Percentiles rank a stretch among this genome's conserved stretches.
phyloP scores from a whole-genome alignment of 1,140 invertebrate genomes.

The Bactericera cockerelli region DNA sequence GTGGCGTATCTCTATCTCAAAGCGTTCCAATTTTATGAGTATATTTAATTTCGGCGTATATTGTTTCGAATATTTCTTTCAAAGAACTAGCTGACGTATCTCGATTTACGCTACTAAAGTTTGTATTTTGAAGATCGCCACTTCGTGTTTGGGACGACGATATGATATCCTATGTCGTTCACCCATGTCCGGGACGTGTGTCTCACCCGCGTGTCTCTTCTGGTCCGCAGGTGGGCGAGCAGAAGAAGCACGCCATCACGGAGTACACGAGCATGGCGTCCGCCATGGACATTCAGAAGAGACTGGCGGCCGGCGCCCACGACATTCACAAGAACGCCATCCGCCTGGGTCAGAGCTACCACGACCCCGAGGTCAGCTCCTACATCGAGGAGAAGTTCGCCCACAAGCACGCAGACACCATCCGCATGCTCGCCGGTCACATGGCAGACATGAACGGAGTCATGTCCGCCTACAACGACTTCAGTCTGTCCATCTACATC shows the following conservation, averaged over 20 bases:
- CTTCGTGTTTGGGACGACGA: no score
- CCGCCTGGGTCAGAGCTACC: constrained; percentile 30
- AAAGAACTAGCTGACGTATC: no score
- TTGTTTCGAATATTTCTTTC: no score
- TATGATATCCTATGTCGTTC: no score
- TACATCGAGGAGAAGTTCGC: constrained; percentile 60
- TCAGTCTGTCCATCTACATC: constrained; percentile 46
- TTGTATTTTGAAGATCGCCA: no score
- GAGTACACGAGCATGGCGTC: constrained; percentile 41
- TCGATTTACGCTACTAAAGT: no score
- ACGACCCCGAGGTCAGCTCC: constrained; percentile 52
- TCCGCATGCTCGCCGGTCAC: constrained; percentile 52
- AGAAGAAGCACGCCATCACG: background rate
- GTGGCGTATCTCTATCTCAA: no score
- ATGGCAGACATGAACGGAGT: constrained; percentile 51
- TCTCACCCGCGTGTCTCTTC: no score
- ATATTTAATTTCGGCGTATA: no score
- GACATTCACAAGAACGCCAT: constrained; percentile 41
- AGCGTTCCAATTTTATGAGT: no score
- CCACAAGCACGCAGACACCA: constrained; percentile 42
- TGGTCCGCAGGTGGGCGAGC: background rate
- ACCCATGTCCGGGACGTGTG: no score
- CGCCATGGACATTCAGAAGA: constrained; percentile 55
- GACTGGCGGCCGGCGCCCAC: constrained; percentile 46
- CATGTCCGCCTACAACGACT: constrained; percentile 36